Conservation (phyloP, 35 echinoderm and acorn worm species). For the Holothuria glaberrima region DNA sequence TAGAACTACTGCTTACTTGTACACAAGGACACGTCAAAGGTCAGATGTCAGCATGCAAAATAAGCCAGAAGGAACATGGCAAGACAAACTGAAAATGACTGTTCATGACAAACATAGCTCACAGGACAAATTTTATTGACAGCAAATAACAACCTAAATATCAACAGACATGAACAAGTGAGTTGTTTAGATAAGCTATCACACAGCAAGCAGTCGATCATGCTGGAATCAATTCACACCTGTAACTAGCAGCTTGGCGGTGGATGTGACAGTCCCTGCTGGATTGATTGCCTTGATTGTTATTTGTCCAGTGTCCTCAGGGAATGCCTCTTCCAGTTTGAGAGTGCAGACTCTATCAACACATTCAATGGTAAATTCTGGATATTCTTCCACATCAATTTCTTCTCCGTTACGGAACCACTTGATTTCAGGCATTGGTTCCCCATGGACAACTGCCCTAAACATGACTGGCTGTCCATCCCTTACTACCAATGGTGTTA, state of each 20-base stretch:
- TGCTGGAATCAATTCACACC: constrained; percentile 54
- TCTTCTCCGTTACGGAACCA: constrained; percentile 87
- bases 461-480: constrained; percentile 82
- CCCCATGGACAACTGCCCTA: constrained; percentile 65
- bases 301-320: constrained; percentile 86
- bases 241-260: constrained; percentile 84
- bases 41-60: too few relatives aligned
- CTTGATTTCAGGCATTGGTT: constrained; percentile 76
- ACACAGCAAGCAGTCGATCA: too few relatives aligned
- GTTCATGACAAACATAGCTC: too few relatives aligned
- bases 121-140: too few relatives aligned
- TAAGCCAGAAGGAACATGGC: too few relatives aligned
- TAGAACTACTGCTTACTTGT: too few relatives aligned
- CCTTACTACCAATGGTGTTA: constrained; percentile 63
- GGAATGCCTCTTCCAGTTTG: constrained; percentile 82
- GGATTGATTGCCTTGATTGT: constrained; percentile 76
- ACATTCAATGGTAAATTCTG: constrained; percentile 73
- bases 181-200: too few relatives aligned
- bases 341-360: constrained; percentile 65
- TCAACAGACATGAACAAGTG: too few relatives aligned
- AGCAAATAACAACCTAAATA: too few relatives aligned
- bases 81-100: too few relatives aligned
- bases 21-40: too few relatives aligned
- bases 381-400: constrained; percentile 70
- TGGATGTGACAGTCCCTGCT: constrained; percentile 81